These are phyloP conservation scores for Crenichthys baileyi DNA, from an alignment of 2,797 vertebrate species.

Conservation along the genomic window DNA sequence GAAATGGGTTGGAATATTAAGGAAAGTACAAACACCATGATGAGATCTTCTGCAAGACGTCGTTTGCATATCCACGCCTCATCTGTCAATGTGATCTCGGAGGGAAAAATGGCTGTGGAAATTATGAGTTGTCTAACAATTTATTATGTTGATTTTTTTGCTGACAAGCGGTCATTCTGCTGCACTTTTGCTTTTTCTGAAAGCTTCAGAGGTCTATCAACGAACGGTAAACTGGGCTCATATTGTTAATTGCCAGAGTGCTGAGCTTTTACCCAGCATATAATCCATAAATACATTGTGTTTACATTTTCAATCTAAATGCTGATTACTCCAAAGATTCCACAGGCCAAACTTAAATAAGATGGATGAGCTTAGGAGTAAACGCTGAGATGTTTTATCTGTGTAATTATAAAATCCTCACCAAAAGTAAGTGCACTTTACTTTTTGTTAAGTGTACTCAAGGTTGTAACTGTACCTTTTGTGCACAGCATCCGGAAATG, in stretches of 20 bases:
- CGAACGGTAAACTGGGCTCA: constrained; percentile 25
- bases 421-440: not conserved
- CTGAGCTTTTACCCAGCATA: constrained; percentile 55
- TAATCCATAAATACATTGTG: constrained; percentile 43
- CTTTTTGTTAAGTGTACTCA: not conserved
- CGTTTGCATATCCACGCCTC: not conserved
- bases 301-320: constrained; percentile 73
- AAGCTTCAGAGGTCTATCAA: constrained; percentile 24
- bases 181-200: not conserved
- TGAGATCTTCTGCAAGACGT: not conserved
- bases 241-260: constrained; percentile 48
- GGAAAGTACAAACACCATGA: not conserved
- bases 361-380: constrained; percentile 56
- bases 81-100: not conserved
- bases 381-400: constrained; percentile 17
- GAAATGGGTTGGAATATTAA: not conserved
- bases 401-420: constrained; percentile 41
- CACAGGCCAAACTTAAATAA: constrained; percentile 40
- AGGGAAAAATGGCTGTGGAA: not conserved
- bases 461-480: not conserved
- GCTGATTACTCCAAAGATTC: constrained; percentile 58
- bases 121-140: not conserved
- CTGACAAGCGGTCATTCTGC: too few relatives aligned
- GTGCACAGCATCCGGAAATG: not conserved
- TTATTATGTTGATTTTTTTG: constrained; percentile 17